Base-by-base conservation (phyloP, 2,888 invertebrate species). In the Pristionchus maxplancki region DNA sequence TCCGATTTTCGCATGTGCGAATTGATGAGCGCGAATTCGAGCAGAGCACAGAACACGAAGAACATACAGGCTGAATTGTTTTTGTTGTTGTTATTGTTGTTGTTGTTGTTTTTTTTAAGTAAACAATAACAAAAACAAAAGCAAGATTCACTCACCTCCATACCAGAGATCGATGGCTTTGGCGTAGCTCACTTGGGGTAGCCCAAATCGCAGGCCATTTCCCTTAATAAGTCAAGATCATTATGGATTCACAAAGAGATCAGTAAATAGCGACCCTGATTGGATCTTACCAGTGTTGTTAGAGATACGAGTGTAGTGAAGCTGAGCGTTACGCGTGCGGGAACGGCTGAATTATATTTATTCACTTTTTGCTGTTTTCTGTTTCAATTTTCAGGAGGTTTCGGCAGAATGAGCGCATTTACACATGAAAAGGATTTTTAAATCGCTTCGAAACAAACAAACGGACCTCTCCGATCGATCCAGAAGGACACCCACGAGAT, bases 81-180 rank as follows among this genome's bases (percentile, higher is more conserved):
- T 20, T 24, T 58, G 20, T 13, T 31, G 9, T 34, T 11, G 44
- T 44, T 9, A 64, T 89, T 44, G 11, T 44, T 44, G 44, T 44
- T 9, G 11, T 44, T 44, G 44, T 44, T 11, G n/a, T n/a, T n/a
- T n/a, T n/a, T n/a, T n/a, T n/a, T n/a, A n/a, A n/a, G n/a, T n/a
- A n/a, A n/a, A n/a, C n/a, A n/a, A n/a, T n/a, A n/a, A n/a, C n/a
- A n/a, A n/a, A n/a, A n/a, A n/a, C n/a, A n/a, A n/a, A n/a, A n/a
- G n/a, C n/a, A n/a, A n/a, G n/a, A n/a, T n/a, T n/a, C n/a, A n/a
- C 90, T 90, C 83, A 94, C 94, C 93, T 90, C 94, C 94, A 90
- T 92, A 94, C 94, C 94, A 94, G 86, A 93, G 91, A 87, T 94
- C 94, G 85, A 94, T 93, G 0, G 94, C 93, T 88, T 94, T 92